Base-by-base conservation (phyloP, 2,888 invertebrate genomes). In the Hemistola chrysoprasaria region DNA sequence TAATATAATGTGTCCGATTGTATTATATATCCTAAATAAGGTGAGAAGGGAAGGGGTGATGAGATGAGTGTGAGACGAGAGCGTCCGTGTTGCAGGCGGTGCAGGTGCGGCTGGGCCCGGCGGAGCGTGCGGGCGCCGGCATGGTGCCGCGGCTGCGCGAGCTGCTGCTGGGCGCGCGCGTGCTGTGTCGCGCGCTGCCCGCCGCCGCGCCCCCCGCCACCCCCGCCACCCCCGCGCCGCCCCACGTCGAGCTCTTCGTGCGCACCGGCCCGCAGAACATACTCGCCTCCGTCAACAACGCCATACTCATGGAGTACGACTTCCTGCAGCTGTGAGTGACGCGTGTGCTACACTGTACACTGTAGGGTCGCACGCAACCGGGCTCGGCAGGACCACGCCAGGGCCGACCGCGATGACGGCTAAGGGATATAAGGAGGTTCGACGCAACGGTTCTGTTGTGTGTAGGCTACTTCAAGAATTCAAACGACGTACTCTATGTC, bases 271-370 rank as follows among this genome's bases (percentile, higher is more conserved):
- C 91, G 8, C 91, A 91, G 53, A 91, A 91, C 59, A 88, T 91
- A 21, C 81, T 94, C 46, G 92, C 91, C 58, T 93, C 92, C 40
- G 91, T 95, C 44, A 95, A 95, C 74, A 92, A 92, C 61, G 91
- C 92, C 7, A 90, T 95, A 28, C 78, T 90, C 22, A 83, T 93
- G 61, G 93, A 94, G 62, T 87, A 89, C 53, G 91, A 92, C 46
- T 70, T 87, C 42, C 74, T 89, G 52, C 85, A 87, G 52, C 77
- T 71, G 82, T 83, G 40, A 68, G 84, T 73, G 6, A 8, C 8
- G 2, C 8, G 23, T 10, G 7, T 3, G 6, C 2, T 10, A 9
- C 4, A 5, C 8, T 4, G 9, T n/a, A n/a, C n/a, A n/a, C n/a
- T n/a, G n/a, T n/a, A n/a, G n/a, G n/a, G n/a, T n/a, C n/a, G n/a